Evolutionary conservation across 2,888 invertebrate genomes (phyloP).

Genomic region (Galeruca laticollis): DNA sequence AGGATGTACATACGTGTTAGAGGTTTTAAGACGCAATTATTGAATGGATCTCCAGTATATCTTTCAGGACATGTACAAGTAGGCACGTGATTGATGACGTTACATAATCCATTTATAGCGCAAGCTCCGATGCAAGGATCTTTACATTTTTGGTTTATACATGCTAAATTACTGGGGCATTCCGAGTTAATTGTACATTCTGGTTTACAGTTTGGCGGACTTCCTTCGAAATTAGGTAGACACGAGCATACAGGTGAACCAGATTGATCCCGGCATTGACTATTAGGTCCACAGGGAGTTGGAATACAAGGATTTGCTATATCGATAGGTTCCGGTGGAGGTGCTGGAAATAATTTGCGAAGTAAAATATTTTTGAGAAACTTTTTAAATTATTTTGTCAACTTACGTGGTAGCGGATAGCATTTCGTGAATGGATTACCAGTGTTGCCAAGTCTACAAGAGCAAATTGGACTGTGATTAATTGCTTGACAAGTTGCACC

Average conservation of each 20-base stretch:
- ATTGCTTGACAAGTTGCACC: constrained; percentile 78
- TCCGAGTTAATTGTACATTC: constrained; percentile 83
- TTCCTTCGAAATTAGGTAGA: constrained; percentile 77
- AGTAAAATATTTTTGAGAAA: not conserved
- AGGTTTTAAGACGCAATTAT: constrained; percentile 67
- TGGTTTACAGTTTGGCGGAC: constrained; percentile 82
- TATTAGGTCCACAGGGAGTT: constrained; percentile 83
- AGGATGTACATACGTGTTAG: constrained; percentile 60
- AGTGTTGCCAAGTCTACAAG: constrained; percentile 72
- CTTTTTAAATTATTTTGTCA: not conserved
- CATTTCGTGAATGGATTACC: constrained; percentile 68
- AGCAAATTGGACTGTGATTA: constrained; percentile 79
- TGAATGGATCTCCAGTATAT: constrained; percentile 72
- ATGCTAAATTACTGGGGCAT: constrained; percentile 78
- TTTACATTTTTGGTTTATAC: constrained; percentile 78
- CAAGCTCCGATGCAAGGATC: constrained; percentile 85
- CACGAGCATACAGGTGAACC: constrained; percentile 82
- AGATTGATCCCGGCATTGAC: constrained; percentile 77
- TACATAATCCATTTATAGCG: constrained; percentile 78
- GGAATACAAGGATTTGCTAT: constrained; percentile 79
- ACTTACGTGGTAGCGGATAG: constrained; percentile 61
- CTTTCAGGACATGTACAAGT: constrained; percentile 80
- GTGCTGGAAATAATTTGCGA: constrained; percentile 45
- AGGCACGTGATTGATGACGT: constrained; percentile 80
- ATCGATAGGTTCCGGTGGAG: constrained; percentile 57